Percentiles rank a stretch among this genome's conserved stretches.
These are phyloP conservation scores for Lasaia peninsularis DNA, from an alignment of 1,140 invertebrate species.

Conservation along the genomic window DNA sequence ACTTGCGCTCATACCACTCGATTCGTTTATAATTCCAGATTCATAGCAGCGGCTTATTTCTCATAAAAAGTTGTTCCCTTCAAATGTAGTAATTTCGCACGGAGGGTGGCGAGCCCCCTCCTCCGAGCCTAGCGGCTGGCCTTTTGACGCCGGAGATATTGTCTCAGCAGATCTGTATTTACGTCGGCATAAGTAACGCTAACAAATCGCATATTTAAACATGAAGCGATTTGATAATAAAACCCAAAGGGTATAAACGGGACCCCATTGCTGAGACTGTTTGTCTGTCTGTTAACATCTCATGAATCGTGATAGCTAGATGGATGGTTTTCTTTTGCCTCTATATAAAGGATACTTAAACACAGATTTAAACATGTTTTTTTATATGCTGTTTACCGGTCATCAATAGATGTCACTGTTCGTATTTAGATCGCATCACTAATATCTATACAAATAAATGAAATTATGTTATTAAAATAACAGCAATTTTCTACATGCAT, in stretches of 20 bases:
- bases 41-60: constrained; percentile 73
- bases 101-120: constrained; percentile 46
- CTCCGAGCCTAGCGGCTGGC: constrained; percentile 53
- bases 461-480: too few species aligned
- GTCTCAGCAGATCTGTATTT: constrained; percentile 75
- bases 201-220: constrained; percentile 30
- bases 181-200: constrained; percentile 51
- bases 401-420: too few species aligned
- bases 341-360: too few species aligned
- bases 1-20: constrained; percentile 48
- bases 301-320: too few species aligned
- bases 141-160: constrained; percentile 74
- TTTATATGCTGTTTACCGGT: too few species aligned
- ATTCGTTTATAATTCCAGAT: constrained; percentile 73
- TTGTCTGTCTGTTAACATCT: too few species aligned
- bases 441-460: too few species aligned
- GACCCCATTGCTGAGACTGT: too few species aligned
- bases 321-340: too few species aligned
- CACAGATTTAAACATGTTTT: too few species aligned
- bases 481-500: too few species aligned
- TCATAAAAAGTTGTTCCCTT: constrained; percentile 77
- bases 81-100: constrained; percentile 75
- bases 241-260: not conserved
- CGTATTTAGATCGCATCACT: too few species aligned
- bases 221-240: constrained; percentile 2